Evolutionary conservation across 2,113 vertebrate genomes (phyloP), one percentile per base, ranked within the genome.

Genomic region (Marcusenius ussheri): DNA sequence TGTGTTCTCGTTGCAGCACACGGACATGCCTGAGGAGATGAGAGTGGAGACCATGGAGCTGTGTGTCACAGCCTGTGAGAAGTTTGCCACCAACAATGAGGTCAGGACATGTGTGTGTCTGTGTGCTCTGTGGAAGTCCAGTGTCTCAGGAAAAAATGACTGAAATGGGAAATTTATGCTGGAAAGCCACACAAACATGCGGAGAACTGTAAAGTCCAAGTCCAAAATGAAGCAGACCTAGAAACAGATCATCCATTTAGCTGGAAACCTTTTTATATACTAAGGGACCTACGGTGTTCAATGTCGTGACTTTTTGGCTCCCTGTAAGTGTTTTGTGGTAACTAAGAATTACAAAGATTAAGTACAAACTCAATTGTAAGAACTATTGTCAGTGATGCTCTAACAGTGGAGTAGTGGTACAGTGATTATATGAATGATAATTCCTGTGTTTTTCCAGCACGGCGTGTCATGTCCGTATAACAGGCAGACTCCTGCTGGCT

Each of bases 21-120:
- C 98, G 15, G 98, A 99, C 94, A 99, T 99, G 98, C 96, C 98
- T 0, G 98, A 99, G 91, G 98, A 99, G 94, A 99, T 99, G 98
- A 96, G 97, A 9, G 96, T 98, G 7, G 98, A 99, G 92, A 97
- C 98, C 83, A 98, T 99, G 98, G 98, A 99, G 95, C 95, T 99
- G 6, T 99, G 98, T 58, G 98, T 99, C 90, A 97, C 96, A 0
- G 96, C 97, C 0, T 97, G 96, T 91, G 96, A 97, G 94, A 97
- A 97, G 89, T 96, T 95, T 17, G 94, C 96, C 93, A 97, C 96
- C 93, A 97, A 97, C 94, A 97, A 97, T 0, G 96, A 97, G 97
- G 96, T 89, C 24, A 89, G 88, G 91, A 47, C 39, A 4, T 84
- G 80, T 24, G 80, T 47, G 15, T 53, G 4, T 56, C 53, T 45